Percentiles rank a stretch among this genome's conserved stretches.
These are phyloP conservation scores for Cheilosia soror DNA, from an alignment of 2,888 invertebrate species.

Conservation along the genomic window DNA sequence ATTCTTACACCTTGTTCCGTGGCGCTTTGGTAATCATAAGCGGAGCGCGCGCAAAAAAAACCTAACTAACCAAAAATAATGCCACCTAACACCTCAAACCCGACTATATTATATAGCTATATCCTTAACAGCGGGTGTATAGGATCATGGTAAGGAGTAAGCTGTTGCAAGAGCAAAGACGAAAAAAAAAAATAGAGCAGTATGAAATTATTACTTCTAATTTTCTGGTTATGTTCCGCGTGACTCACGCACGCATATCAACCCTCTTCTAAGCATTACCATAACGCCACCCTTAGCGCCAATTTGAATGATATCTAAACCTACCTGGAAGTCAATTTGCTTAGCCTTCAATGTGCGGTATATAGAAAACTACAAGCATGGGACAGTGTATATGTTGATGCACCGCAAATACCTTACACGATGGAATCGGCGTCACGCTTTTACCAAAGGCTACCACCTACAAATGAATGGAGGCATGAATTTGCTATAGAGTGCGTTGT, in stretches of 20 bases:
- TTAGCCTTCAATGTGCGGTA: conserved; percentile 63
- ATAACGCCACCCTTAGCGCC: conserved; percentile 72
- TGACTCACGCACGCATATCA: conserved; percentile 69
- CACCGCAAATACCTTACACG: conserved; percentile 56
- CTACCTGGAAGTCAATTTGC: conserved; percentile 62
- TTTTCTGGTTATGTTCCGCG: conserved; percentile 71
- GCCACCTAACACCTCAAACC: conserved; percentile 16
- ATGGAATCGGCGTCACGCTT: conserved; percentile 46
- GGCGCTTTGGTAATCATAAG: conserved; percentile 59
- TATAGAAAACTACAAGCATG: conserved; percentile 51
- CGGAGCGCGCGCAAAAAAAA: conserved; percentile 20
- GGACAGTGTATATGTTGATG: conserved; percentile 54
- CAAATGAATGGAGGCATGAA: neutral
- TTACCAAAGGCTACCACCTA: neutral
- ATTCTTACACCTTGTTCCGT: conserved; percentile 73
- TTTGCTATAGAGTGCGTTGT: conserved; percentile 6
- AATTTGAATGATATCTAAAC: conserved; percentile 67
- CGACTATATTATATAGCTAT: neutral
- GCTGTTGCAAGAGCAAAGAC: conserved; percentile 2
- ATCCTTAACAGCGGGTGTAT: neutral
- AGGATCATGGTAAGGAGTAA: neutral
- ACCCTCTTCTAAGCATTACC: conserved; percentile 44
- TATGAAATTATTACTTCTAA: conserved; percentile 62
- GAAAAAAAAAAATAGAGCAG: conserved; percentile 3
- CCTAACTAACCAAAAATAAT: conserved; percentile 42